Evolutionary conservation across 2,113 vertebrate species (phyloP), one percentile per base, ranked within the genome.

Genomic region (Morone saxatilis): DNA sequence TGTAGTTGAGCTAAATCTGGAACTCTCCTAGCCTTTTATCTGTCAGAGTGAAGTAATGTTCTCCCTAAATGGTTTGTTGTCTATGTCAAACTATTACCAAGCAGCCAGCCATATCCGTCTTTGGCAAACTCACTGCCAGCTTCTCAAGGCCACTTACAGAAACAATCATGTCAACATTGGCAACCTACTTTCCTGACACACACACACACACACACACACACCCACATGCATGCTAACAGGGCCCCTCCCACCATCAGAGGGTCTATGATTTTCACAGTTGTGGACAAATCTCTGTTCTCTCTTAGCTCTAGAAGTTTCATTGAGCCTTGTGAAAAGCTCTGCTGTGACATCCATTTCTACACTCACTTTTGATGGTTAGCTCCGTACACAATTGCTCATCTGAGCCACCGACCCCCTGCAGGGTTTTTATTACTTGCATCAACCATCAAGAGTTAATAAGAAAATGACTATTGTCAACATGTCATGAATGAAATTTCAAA

Each of bases 401-500:
- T 71, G n/a, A 75, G 70, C 78, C 13, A 9, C 65, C 1, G 20
- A 66, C 65, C 82, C 62, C 76, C 72, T 72, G 63, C 68, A 36
- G 83, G 31, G 57, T 9, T 77, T 87, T 82, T 89, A 91, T 86
- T 76, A 61, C 86, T 85, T 78, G 65, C 73, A 91, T 88, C 71
- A 80, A 84, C 75, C 86, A 89, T 89, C 70, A 89, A 78, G 76
- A 80, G 65, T 71, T 73, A 83, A 86, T 84, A 78, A 71, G 40
- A 85, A 89, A 88, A 87, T 78, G 22, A 47, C 53, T 76, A 65
- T 62, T 91, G 85, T 84, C 84, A 89, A 82, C 67, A 80, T 86
- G 68, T 76, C 59, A 20, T 48, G 59, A 75, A 76, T 67, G 47
- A 71, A 74, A 86, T 86, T 92, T 88, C 85, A 89, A 85, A 87